Evolutionary conservation across 2,113 vertebrate species (phyloP).

Genomic region (Rhabdornis inornatus): DNA sequence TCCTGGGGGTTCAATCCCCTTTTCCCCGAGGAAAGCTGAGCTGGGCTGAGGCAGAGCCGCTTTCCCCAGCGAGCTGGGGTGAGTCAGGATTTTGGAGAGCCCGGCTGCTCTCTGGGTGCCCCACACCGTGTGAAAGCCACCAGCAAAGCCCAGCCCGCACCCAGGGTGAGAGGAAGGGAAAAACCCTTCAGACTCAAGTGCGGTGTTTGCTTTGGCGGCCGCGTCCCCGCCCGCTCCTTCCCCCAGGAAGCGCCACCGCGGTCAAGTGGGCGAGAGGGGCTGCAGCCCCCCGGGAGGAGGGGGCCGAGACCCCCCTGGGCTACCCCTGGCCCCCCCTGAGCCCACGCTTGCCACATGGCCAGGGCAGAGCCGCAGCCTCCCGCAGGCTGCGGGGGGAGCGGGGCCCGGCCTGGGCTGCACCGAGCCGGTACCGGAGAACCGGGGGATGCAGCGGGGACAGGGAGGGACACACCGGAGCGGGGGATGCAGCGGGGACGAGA

Average conservation of each 20-base stretch:
- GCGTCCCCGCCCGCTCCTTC: background rate
- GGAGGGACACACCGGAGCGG: background rate
- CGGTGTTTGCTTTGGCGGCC: slow-evolving; percentile 11
- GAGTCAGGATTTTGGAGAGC: background rate
- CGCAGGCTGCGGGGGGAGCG: background rate
- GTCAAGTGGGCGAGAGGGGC: slow-evolving; percentile 21
- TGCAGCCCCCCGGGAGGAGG: background rate
- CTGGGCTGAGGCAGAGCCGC: rapidly evolving
- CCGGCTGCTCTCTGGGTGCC: background rate
- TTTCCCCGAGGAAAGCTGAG: rapidly evolving
- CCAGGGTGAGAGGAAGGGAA: background rate
- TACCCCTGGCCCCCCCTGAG: background rate
- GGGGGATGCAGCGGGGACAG: background rate
- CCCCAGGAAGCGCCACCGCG: background rate
- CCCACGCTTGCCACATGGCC: background rate
- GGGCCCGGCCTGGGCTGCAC: background rate
- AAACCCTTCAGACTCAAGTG: background rate
- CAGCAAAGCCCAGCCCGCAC: rapidly evolving
- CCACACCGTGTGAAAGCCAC: background rate
- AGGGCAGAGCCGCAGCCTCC: background rate
- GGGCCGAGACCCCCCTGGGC: background rate
- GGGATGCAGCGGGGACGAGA: background rate
- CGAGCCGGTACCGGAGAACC: too few species aligned
- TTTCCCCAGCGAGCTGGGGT: background rate
- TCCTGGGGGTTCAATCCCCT: too few species aligned